Evolutionary conservation across 2,113 vertebrate genomes (phyloP), one percentile per base, ranked within the genome.

Genomic region (Circaetus gallicus): DNA sequence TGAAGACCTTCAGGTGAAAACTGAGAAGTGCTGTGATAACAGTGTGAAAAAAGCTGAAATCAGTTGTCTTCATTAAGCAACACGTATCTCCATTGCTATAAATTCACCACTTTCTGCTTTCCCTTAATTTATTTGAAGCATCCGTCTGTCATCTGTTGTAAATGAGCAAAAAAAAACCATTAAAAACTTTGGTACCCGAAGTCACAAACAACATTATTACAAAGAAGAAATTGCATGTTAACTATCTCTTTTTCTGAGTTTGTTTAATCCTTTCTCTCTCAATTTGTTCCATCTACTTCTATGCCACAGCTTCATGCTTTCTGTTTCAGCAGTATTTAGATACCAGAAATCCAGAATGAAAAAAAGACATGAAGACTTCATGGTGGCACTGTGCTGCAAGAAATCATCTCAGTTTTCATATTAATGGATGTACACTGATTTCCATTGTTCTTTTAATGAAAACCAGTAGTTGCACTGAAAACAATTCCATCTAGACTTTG

Each of bases 221-320:
- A 62, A 73, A 73, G n/a, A 62, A 52, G 7, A 24, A 86, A 61
- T 47, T 59, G 28, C 11, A 38, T n/a, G 2, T 67, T n/a, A 55
- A 24, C 10, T 42, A 7, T 6, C 6, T 42, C 71, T 77, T 73
- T 79, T 50, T 9, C 49, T 59, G 9, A 20, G 4, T 0, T 0
- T 56, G 50, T 52, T 65, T 16, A 74, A 42, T 32, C 9, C 5
- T 80, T 76, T 83, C 11, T 63, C 12, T 81, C 58, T 81, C 45
- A 59, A 0, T 65, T 59, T 73, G 1, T 32, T 34, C 36, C 10
- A 12, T 17, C 14, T 66, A 5, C 17, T 65, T 66, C 61, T 66
- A 19, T 70, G 31, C 6, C 21, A 49, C 3, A 69, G 26, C 18
- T 43, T 81, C 63, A n/a, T 20, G 17, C 13, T 43, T 81, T 65